Evolutionary conservation across 2,888 invertebrate genomes (phyloP).

Genomic region (Pseudococcus longispinus): DNA sequence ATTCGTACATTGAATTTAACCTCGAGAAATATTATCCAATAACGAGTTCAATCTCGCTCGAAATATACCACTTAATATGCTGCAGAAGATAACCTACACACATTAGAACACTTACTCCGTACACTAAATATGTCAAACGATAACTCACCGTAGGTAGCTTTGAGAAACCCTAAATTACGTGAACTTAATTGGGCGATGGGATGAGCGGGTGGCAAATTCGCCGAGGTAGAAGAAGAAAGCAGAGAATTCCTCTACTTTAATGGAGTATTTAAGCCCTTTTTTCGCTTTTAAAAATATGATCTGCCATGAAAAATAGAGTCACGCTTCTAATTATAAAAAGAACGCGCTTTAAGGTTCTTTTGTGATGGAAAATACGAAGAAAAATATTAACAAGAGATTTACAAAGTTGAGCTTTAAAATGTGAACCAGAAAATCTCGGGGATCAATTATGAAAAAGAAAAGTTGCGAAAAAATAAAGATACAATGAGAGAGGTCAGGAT

Average conservation of each 20-base stretch:
- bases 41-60: neutral
- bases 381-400: constrained; percentile 57
- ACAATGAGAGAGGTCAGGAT: constrained; percentile 46
- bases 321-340: constrained; percentile 59
- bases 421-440: constrained; percentile 43
- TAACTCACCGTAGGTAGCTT: constrained; percentile 24
- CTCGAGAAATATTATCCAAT: neutral
- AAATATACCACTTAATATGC: neutral
- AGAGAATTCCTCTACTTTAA: constrained; percentile 49
- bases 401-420: constrained; percentile 54
- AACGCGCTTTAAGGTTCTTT: constrained; percentile 56
- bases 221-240: constrained; percentile 38
- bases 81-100: neutral
- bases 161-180: constrained; percentile 53
- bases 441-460: constrained; percentile 50
- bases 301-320: constrained; percentile 60
- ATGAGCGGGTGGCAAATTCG: constrained; percentile 52
- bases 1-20: too few relatives aligned
- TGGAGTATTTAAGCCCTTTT: constrained; percentile 56
- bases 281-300: constrained; percentile 59
- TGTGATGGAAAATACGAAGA: constrained; percentile 56
- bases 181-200: constrained; percentile 51
- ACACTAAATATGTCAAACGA: neutral
- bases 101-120: neutral
- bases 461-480: constrained; percentile 23